These are phyloP conservation scores for Rhagophthalmus giganteus DNA, from an alignment of 2,888 invertebrate species.

Conservation along the genomic window DNA sequence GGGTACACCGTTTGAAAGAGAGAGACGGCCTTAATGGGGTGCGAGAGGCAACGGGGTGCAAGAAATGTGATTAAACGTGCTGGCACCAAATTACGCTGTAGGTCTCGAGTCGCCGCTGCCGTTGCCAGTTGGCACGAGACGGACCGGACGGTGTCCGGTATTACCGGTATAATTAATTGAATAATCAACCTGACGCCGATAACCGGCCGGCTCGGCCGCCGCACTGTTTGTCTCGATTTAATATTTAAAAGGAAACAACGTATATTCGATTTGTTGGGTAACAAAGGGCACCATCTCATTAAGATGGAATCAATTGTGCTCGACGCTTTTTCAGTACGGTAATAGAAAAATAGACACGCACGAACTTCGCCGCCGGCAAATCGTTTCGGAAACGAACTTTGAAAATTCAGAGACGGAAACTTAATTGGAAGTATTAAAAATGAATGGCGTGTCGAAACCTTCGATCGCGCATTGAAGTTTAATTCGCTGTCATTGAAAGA, in stretches of 20 bases:
- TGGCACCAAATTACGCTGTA: conserved; percentile 33
- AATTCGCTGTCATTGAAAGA: no score
- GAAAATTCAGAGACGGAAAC: not conserved
- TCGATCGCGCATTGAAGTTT: no score
- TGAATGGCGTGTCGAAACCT: no score
- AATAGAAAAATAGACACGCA: no score
- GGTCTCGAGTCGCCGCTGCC: conserved; percentile 21
- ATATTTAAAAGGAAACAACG: no score
- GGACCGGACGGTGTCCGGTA: conserved; percentile 18
- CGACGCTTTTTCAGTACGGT: no score
- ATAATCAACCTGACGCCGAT: conserved; percentile 24
- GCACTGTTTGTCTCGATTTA: conserved; percentile 23
- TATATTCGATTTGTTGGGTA: no score
- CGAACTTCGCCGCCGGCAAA: no score
- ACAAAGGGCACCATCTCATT: no score
- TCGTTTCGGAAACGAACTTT: not conserved
- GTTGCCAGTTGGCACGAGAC: conserved; percentile 20
- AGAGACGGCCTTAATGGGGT: conserved; percentile 22
- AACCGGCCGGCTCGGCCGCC: conserved; percentile 12
- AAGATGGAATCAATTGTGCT: no score
- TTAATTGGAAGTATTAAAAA: no score
- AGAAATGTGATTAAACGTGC: conserved; percentile 33
- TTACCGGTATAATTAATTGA: conserved; percentile 24
- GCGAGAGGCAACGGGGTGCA: conserved; percentile 24
- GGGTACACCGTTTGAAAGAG: conserved; percentile 24